Base-by-base conservation (phyloP, 2,797 vertebrate species). In the Diglossa cyanea region DNA sequence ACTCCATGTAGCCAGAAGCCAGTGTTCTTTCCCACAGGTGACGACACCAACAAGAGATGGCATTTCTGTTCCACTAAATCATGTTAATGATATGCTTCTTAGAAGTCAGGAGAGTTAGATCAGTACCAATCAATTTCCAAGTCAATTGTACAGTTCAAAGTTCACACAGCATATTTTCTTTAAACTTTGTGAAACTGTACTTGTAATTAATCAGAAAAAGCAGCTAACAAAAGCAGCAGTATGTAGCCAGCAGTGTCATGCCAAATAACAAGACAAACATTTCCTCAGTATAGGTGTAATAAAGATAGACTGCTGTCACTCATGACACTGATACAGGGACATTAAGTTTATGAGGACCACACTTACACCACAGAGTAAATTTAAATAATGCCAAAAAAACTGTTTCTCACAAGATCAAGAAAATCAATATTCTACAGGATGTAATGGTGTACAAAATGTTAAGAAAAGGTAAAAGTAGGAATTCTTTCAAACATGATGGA, bases 161-260 rank as follows among this genome's bases (percentile, higher is more conserved):
- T 37, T 73, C 31, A 37, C 30, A 17, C 1, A 39, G 37, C 8
- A 18, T 6, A 17, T 31, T 54, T 23, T 51, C 39, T 19, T 71
- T 50, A 81, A 65, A 57, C 50, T 53, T 7, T 19, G 13, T 28
- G 26, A 85, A 74, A 19, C 1, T 57, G 8, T 10, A 25, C n/a
- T 73, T 44, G 30, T 13, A 83, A 57, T 7, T 4, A 47, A 37
- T 7, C 57, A 77, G 25, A 53, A 87, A 82, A 77, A 78, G 44
- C 18, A 55, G n/a, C 13, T 67, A 40, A 77, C 24, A 50, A 39
- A 87, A 53, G 7, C 0, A 87, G 33, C 23, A 81, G 28, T 26
- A 30, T 0, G 0, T 3, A 37, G 72, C n/a, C 60, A 37, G 44
- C 47, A 37, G 28, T n/a, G 28, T 44, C 55, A 54, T 3, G 5